Evolutionary conservation across 2,888 invertebrate genomes (phyloP).

Genomic region (Congeria kusceri): DNA sequence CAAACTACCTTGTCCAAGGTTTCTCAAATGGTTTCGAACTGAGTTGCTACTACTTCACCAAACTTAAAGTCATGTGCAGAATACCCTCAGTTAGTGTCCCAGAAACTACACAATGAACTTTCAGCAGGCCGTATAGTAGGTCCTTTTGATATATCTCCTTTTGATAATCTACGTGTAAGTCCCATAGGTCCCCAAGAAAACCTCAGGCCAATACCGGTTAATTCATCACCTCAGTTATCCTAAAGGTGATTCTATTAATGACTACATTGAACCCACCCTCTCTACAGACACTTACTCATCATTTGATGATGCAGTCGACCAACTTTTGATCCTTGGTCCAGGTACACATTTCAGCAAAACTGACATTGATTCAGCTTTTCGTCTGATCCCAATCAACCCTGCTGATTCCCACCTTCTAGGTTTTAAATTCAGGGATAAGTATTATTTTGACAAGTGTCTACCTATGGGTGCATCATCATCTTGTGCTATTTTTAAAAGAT

Average conservation of each 20-base stretch:
- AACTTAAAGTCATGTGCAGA: conserved; percentile 28
- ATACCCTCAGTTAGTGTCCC: background rate
- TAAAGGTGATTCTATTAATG: conserved; percentile 38
- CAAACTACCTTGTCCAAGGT: background rate
- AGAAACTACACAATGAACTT: conserved; percentile 33
- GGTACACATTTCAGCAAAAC: conserved; percentile 41
- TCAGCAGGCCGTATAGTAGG: conserved; percentile 1
- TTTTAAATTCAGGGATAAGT: conserved; percentile 27
- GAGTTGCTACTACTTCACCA: background rate
- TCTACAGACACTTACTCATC: conserved; percentile 27
- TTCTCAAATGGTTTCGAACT: conserved; percentile 26
- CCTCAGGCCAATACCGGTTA: conserved; percentile 31
- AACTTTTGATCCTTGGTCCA: conserved; percentile 18
- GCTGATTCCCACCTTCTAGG: conserved; percentile 52
- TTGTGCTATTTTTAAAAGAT: conserved; percentile 58
- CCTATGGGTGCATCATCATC: conserved; percentile 52
- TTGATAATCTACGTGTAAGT: conserved; percentile 26
- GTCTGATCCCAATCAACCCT: conserved; percentile 49
- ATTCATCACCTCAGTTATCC: conserved; percentile 51
- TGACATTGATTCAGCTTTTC: conserved; percentile 52
- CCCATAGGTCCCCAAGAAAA: conserved; percentile 44
- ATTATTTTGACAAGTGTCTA: conserved; percentile 47
- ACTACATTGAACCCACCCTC: conserved; percentile 25
- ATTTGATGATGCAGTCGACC: conserved; percentile 40
- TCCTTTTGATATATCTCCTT: conserved; percentile 21